Percentiles rank a stretch among this genome's conserved stretches.
phyloP scores from a whole-genome alignment of 30 jellyfish, hydroid and myxozoan species.

The Aurelia sp. region DNA sequence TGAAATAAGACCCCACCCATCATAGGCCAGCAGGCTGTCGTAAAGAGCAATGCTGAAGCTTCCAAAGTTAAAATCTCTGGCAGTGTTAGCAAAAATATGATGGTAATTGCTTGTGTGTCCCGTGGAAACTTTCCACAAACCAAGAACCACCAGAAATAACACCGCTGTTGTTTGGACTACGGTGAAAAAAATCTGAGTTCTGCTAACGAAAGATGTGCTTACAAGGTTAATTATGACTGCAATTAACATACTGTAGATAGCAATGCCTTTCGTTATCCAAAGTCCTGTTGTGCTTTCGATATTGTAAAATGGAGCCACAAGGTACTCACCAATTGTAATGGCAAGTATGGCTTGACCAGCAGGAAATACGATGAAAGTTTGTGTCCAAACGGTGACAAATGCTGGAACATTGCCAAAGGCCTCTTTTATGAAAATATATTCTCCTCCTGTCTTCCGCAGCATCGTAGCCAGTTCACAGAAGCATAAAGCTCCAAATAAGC shows the following conservation, averaged over 20 bases:
- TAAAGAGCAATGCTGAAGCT: conserved; percentile 19
- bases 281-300: background rate
- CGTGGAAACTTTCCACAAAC: conserved; percentile 13
- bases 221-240: background rate
- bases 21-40: conserved; percentile 26
- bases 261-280: conserved; percentile 17
- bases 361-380: conserved; percentile 20
- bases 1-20: conserved; percentile 17
- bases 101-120: background rate
- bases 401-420: conserved; percentile 46
- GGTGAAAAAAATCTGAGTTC: conserved; percentile 1
- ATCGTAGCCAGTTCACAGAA: conserved; percentile 54
- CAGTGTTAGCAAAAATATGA: conserved; percentile 2
- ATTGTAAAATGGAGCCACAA: conserved; percentile 12
- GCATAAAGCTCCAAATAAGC: conserved; percentile 58
- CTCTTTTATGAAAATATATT: conserved; percentile 27
- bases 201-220: background rate
- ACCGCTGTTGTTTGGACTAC: conserved; percentile 1
- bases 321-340: conserved; percentile 22
- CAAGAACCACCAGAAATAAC: conserved; percentile 11
- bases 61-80: background rate
- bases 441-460: conserved; percentile 59
- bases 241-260: background rate
- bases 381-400: conserved; percentile 38
- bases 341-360: conserved; percentile 21